These are phyloP conservation scores for Coregonus suidteri DNA, from an alignment of 2,797 vertebrate genomes.

Conservation along the genomic window DNA sequence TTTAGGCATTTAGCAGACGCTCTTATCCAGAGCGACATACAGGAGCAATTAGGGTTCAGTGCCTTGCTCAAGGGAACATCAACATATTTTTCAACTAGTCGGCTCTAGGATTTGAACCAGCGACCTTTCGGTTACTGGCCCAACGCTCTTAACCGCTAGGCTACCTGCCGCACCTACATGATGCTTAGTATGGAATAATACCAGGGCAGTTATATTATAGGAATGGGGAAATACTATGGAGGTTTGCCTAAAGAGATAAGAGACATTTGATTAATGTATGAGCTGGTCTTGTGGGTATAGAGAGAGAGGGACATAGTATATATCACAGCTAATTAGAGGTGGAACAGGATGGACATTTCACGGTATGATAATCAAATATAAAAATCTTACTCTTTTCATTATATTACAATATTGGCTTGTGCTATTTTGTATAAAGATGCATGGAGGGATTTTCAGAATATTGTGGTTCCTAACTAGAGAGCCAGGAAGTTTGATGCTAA, in stretches of 20 bases:
- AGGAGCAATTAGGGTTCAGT: too few relatives aligned
- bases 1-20: not conserved
- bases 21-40: not conserved
- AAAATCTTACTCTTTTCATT: slow-evolving; percentile 29
- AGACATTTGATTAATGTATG: slow-evolving; percentile 36
- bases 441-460: not conserved
- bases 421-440: not conserved
- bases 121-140: too few relatives aligned
- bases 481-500: not conserved
- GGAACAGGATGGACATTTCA: slow-evolving; percentile 38
- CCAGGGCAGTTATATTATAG: not conserved
- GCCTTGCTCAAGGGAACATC: too few relatives aligned
- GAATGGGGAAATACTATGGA: not conserved
- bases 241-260: slow-evolving; percentile 31
- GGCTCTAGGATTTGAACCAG: too few relatives aligned
- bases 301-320: slow-evolving; percentile 22
- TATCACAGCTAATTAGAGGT: slow-evolving; percentile 38
- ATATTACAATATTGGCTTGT: slow-evolving; percentile 7
- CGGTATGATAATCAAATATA: slow-evolving; percentile 32
- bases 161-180: too few relatives aligned
- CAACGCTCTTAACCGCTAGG: too few relatives aligned
- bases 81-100: too few relatives aligned
- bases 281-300: slow-evolving; percentile 31
- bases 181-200: not conserved
- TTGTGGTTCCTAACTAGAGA: not conserved